Percentiles rank a stretch among this genome's conserved stretches.
Evolutionary conservation across 1,140 invertebrate species (phyloP).

Genomic region (Trichonephila clavipes): DNA sequence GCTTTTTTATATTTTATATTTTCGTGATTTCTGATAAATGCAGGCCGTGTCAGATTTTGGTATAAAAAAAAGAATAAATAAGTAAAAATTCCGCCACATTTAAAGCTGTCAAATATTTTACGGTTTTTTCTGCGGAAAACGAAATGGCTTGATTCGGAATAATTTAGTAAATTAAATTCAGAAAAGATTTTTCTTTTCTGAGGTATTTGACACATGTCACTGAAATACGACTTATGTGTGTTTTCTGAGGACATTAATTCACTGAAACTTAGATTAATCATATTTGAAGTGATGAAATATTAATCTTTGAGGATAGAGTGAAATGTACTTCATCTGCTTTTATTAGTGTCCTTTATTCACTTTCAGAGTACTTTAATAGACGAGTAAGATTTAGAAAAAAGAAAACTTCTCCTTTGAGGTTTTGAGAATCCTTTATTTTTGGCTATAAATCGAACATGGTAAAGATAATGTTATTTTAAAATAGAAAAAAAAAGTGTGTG

Average conservation of each 20-base stretch:
- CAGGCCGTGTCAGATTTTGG: slow-evolving; percentile 17
- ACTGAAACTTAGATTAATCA: not conserved
- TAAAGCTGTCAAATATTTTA: slow-evolving; percentile 51
- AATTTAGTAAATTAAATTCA: slow-evolving; percentile 22
- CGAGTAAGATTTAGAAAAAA: too few relatives aligned
- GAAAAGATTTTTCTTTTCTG: slow-evolving; percentile 6
- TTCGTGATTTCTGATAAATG: slow-evolving; percentile 37
- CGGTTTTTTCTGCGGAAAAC: not conserved
- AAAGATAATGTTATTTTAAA: too few relatives aligned
- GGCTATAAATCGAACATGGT: too few relatives aligned
- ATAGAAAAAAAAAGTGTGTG: too few relatives aligned
- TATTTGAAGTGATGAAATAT: not conserved
- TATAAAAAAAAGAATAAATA: not conserved
- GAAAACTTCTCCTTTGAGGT: too few relatives aligned
- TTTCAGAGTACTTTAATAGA: not conserved
- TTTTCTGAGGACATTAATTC: not conserved
- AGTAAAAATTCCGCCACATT: slow-evolving; percentile 43
- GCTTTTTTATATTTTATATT: slow-evolving; percentile 31
- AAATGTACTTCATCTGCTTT: too few relatives aligned
- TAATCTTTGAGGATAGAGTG: not conserved
- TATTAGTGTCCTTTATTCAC: not conserved
- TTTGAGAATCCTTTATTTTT: too few relatives aligned
- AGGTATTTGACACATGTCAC: slow-evolving; percentile 1
- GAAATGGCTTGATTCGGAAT: slow-evolving; percentile 4
- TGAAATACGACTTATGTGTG: not conserved